These are phyloP conservation scores for Oppia nitens DNA, from an alignment of 1,140 invertebrate genomes.

Conservation along the genomic window DNA sequence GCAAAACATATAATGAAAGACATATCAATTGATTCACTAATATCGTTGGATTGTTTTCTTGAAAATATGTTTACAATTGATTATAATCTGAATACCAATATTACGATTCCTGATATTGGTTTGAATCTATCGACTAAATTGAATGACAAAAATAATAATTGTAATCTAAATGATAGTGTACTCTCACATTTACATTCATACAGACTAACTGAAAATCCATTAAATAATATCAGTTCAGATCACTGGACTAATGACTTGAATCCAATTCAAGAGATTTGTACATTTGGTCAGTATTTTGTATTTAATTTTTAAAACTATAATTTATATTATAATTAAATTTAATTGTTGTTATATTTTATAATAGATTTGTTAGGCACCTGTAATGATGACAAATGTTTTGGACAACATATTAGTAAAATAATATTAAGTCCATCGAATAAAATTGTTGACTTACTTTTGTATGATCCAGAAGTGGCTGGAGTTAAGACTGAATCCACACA, in stretches of 20 bases:
- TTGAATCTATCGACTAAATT: neutral
- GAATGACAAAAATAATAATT: neutral
- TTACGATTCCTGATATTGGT: neutral
- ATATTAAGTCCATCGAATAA: conserved; percentile 3
- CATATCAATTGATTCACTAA: neutral
- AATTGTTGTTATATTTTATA: too few relatives aligned
- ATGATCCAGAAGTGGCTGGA: conserved; percentile 4
- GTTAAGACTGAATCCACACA: neutral
- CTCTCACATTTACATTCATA: conserved; percentile 14
- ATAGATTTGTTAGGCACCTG: conserved; percentile 11
- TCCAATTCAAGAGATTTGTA: neutral
- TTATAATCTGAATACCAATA: neutral
- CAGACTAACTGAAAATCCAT: neutral
- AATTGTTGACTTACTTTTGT: conserved; percentile 1
- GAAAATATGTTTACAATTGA: neutral
- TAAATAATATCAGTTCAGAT: neutral
- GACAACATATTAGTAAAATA: conserved; percentile 5
- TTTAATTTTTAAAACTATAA: too few relatives aligned
- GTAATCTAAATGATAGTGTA: conserved; percentile 5
- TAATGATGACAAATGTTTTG: conserved; percentile 8
- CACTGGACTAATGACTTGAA: conserved; percentile 9
- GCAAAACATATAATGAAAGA: neutral
- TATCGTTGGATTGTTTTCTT: neutral
- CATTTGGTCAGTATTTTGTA: neutral
- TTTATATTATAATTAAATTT: too few relatives aligned